phyloP scores from a whole-genome alignment of 1,140 invertebrate genomes.

The Penaeus japonicus region DNA sequence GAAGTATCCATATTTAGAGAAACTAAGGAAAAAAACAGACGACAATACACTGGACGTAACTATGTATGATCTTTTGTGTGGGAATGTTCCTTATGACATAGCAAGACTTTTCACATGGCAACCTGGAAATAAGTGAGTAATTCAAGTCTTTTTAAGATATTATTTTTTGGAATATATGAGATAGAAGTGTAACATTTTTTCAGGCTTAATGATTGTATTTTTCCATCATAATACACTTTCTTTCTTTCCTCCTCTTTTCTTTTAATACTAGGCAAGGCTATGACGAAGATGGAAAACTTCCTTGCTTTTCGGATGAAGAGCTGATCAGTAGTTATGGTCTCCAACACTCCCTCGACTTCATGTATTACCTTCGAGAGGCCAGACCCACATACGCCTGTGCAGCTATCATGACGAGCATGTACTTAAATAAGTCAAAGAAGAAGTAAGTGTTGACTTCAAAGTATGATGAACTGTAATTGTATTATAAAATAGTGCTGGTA shows the following conservation, averaged over 20 bases:
- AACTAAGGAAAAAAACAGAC: not conserved
- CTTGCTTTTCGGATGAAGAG: slow-evolving; percentile 23
- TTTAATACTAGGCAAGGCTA: slow-evolving; percentile 22
- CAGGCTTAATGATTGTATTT: too few relatives aligned
- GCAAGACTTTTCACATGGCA: slow-evolving; percentile 42
- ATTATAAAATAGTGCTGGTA: too few relatives aligned
- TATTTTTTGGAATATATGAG: not conserved
- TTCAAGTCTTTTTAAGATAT: not conserved
- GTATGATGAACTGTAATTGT: too few relatives aligned
- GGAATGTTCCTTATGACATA: slow-evolving; percentile 38
- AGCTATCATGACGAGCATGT: slow-evolving; percentile 1
- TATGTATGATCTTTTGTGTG: slow-evolving; percentile 38
- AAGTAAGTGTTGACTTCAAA: not conserved
- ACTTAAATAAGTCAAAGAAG: not conserved
- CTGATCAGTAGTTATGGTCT: slow-evolving; percentile 29
- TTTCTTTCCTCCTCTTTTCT: not conserved
- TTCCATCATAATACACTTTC: too few relatives aligned
- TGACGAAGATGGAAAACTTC: not conserved
- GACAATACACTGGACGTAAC: slow-evolving; percentile 21
- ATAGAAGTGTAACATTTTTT: not conserved
- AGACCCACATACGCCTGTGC: slow-evolving; percentile 44
- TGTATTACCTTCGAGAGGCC: slow-evolving; percentile 33
- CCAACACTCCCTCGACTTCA: slow-evolving; percentile 19
- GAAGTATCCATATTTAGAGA: slow-evolving; percentile 27
- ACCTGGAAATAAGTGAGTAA: slow-evolving; percentile 27